phyloP scores from a whole-genome alignment of 1,140 invertebrate species.

The Tyrophagus putrescentiae region DNA sequence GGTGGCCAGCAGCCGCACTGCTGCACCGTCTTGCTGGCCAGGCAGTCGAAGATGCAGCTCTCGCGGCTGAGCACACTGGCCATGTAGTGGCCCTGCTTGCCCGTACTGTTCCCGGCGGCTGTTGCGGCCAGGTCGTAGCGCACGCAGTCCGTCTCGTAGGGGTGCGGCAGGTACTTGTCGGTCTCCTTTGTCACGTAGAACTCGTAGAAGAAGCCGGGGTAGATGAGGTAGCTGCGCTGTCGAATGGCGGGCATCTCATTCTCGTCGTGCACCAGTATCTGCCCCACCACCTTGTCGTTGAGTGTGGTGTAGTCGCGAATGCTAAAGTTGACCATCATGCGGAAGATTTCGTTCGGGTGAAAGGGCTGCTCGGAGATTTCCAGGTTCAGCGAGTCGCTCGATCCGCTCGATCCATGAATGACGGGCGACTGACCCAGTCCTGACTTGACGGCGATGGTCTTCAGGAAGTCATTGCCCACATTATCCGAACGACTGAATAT shows the following conservation, averaged over 20 bases:
- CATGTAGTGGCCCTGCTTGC: constrained; percentile 18
- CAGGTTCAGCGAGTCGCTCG: constrained; percentile 7
- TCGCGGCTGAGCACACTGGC: constrained; percentile 5
- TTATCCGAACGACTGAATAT: constrained; percentile 8
- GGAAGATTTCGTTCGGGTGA: constrained; percentile 22
- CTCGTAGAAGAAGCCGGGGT: constrained; percentile 19
- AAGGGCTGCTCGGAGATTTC: constrained; percentile 17
- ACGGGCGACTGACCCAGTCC: constrained; percentile 16
- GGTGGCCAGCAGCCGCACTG: constrained; percentile 24
- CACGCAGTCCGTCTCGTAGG: constrained; percentile 26
- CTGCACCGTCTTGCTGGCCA: constrained; percentile 19
- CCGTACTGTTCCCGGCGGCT: not conserved
- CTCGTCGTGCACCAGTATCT: constrained; percentile 13
- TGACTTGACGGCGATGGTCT: constrained; percentile 16
- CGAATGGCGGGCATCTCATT: constrained; percentile 15
- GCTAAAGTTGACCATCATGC: constrained; percentile 20
- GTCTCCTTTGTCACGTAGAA: constrained; percentile 21
- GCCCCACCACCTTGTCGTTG: constrained; percentile 9
- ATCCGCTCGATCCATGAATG: not conserved
- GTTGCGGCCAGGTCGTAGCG: constrained; percentile 11
- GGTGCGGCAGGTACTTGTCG: constrained; percentile 21
- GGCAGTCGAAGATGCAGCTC: constrained; percentile 17
- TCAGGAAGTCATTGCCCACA: not conserved
- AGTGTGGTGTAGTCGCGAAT: constrained; percentile 8
- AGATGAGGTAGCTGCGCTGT: not conserved